Conservation (phyloP, 37 sponge, comb jelly and placozoan genomes). For the Ephydatia muelleri region DNA sequence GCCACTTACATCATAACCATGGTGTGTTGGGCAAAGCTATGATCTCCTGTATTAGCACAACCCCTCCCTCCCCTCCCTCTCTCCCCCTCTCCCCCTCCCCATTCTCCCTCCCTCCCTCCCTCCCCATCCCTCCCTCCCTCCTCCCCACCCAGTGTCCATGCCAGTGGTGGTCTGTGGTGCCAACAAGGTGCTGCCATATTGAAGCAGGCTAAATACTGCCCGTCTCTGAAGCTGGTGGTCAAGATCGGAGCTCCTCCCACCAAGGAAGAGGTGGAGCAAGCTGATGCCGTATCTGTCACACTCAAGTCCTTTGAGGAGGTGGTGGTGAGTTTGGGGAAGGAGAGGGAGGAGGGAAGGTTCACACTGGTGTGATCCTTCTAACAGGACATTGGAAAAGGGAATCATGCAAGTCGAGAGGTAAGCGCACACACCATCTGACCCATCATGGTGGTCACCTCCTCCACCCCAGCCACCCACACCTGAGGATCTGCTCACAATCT, state of each 20-base stretch:
- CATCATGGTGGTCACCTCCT: not conserved
- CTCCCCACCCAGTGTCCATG: slow-evolving; percentile 41
- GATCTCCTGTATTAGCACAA: no score
- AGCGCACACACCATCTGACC: not conserved
- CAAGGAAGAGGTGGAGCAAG: slow-evolving; percentile 39
- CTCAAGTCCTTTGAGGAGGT: slow-evolving; percentile 65
- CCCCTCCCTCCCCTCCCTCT: no score
- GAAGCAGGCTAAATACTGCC: slow-evolving; percentile 27
- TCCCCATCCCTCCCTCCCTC: not conserved
- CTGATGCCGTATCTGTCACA: slow-evolving; percentile 33
- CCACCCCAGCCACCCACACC: slow-evolving; percentile 50
- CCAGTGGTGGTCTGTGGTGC: slow-evolving; percentile 58
- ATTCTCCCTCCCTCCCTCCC: no score
- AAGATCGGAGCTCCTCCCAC: slow-evolving; percentile 41
- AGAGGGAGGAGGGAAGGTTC: no score
- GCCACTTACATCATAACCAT: slow-evolving; percentile 89
- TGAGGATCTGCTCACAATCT: slow-evolving; percentile 80
- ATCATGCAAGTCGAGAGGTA: slow-evolving; percentile 32
- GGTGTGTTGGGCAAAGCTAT: no score
- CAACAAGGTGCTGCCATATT: slow-evolving; percentile 51
- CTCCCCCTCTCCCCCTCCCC: not conserved
- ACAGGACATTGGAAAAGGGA: slow-evolving; percentile 38
- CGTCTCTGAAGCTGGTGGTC: slow-evolving; percentile 63
- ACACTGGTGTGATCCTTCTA: not conserved
- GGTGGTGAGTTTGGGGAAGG: slow-evolving; percentile 21